Base-by-base conservation (phyloP, 2,888 invertebrate genomes). In the Morpho achilles region DNA sequence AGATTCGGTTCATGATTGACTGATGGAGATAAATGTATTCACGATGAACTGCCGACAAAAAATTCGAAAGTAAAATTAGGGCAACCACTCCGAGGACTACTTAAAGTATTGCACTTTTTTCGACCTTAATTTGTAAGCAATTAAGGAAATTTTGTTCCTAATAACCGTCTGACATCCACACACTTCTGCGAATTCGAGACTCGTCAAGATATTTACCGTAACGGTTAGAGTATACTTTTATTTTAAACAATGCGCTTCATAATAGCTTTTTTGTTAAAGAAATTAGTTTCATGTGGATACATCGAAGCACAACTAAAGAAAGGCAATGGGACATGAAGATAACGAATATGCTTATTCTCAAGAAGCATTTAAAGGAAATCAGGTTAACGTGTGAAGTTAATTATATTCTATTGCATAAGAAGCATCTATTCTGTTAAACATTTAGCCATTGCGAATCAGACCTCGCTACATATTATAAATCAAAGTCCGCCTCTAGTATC, bases 11-110 rank as follows among this genome's bases (percentile, higher is more conserved):
- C 64, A 64, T 58, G 65, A 66, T 66, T 58, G 64, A 67, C 70
- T 81, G 83, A 84, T 81, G 83, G 76, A 80, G 82, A 86, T 84
- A 84, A 87, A 87, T 84, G 79, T 68, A 71, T 69, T 64, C 66
- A 48, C 68, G 72, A 74, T 76, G 79, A 77, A 76, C 76, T 67
- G 70, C 67, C 65, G 68, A 64, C 62, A 72, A 73, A 76, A 70
- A 80, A 76, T 65, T 69, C 66, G 75, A 77, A 73, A 65, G 69
- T 66, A 74, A 80, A 85, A 82, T 84, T 81, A 73, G 82, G 83
- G 62, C 81, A 80, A 74, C 77, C 73, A 77, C 76, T 79, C 73
- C 70, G 69, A 69, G 71, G 69, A 70, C 68, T 65, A 69, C 69
- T 67, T 76, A 73, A 72, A 72, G 68, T 72, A 67, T 72, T 72